These are phyloP conservation scores for Gracilinanus agilis DNA, from an alignment of 2,113 vertebrate genomes.

Conservation along the genomic window DNA sequence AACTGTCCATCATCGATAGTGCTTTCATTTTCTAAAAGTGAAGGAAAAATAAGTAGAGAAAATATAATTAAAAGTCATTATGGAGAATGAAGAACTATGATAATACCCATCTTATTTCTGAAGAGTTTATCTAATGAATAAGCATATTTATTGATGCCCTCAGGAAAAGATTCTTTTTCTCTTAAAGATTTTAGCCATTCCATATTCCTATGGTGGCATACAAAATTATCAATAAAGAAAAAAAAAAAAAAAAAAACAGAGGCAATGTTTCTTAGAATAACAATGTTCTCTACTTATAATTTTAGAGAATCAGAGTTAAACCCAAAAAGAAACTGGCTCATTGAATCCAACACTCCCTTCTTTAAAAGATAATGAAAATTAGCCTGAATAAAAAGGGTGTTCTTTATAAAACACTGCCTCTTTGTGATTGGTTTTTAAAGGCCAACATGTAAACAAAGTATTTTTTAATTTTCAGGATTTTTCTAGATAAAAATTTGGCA, in stretches of 20 bases:
- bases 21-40: slow-evolving; percentile 88
- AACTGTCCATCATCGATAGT: slow-evolving; percentile 92
- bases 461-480: slow-evolving; percentile 12
- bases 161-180: slow-evolving; percentile 51
- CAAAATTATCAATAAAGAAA: slow-evolving; percentile 23
- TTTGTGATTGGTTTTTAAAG: slow-evolving; percentile 17
- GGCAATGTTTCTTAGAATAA: not conserved
- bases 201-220: slow-evolving; percentile 12
- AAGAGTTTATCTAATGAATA: slow-evolving; percentile 68
- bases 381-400: not conserved
- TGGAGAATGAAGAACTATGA: slow-evolving; percentile 56
- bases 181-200: slow-evolving; percentile 53
- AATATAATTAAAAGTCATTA: slow-evolving; percentile 71
- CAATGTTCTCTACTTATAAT: not conserved
- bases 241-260: slow-evolving; percentile 25
- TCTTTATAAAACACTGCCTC: not conserved
- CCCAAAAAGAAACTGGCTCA: not conserved
- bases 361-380: not conserved
- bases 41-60: slow-evolving; percentile 75
- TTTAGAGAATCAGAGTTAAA: not conserved
- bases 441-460: slow-evolving; percentile 2
- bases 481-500: slow-evolving; percentile 67
- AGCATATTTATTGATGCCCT: slow-evolving; percentile 80
- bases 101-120: slow-evolving; percentile 64
- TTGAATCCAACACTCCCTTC: not conserved